These are phyloP conservation scores for Abramis brama DNA, from an alignment of 2,113 vertebrate species.

Conservation along the genomic window DNA sequence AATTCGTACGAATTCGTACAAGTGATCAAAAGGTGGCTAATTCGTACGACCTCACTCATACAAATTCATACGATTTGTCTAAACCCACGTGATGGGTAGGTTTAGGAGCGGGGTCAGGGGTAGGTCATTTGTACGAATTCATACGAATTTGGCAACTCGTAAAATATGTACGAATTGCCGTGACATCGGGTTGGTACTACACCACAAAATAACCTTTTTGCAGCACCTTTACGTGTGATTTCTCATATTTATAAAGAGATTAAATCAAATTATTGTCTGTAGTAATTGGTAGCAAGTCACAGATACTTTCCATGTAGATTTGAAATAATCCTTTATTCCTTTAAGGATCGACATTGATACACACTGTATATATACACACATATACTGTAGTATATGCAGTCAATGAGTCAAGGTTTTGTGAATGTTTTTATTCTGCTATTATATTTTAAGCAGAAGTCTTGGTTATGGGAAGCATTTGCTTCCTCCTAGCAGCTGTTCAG, in stretches of 20 bases:
- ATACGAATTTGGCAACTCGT: too few species aligned
- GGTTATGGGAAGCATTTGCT: not conserved
- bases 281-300: not conserved
- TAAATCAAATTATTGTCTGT: not conserved
- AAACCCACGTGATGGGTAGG: too few species aligned
- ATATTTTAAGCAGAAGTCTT: not conserved
- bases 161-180: too few species aligned
- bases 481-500: not conserved
- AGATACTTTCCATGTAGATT: too few species aligned
- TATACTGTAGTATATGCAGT: not conserved
- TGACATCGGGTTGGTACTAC: too few species aligned
- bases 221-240: not conserved
- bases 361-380: too few species aligned
- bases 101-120: too few species aligned
- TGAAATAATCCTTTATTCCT: not conserved
- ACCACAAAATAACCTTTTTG: not conserved
- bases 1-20: too few species aligned
- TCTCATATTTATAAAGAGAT: not conserved
- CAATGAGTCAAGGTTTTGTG: not conserved
- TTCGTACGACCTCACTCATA: too few species aligned
- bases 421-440: not conserved
- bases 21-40: too few species aligned
- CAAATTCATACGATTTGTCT: too few species aligned
- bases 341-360: not conserved
- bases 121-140: too few species aligned